Base-by-base conservation (phyloP, 2,797 vertebrate genomes). In the Lepidocolaptes lacrymiger region DNA sequence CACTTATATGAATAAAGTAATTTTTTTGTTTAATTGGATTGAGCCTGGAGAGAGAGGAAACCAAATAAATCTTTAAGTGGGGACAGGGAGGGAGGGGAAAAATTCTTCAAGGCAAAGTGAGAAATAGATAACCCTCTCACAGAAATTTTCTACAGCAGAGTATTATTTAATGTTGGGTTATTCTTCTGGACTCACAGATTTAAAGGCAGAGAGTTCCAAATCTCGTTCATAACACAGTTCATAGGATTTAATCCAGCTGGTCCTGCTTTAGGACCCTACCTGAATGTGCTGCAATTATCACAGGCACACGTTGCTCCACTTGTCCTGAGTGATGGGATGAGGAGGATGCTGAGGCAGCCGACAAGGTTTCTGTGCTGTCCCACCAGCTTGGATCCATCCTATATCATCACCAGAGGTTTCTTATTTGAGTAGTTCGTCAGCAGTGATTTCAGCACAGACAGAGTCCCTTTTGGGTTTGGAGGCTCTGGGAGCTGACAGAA, bases 21-120 rank as follows among this genome's bases (percentile, higher is more conserved):
- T 69, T 83, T 93, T 91, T 85, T 89, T 75, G 51, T 94, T 93
- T 96, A 96, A 97, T 95, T 97, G 93, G 90, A 83, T 82, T 91
- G 94, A 93, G 72, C 71, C 92, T 73, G 63, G 49, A 89, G 55
- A 81, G 64, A 88, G 39, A 72, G 36, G 61, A 79, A 86, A 86
- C 64, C 66, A 96, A 81, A 90, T 89, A 97, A 95, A 95, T 85
- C 79, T 91, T 87, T 79, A 91, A 85, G 49, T 20, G 16, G 17
- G 54, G 21, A 34, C 15, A 85, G 52, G 76, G 51, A 88, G 44
- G 22, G 34, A 68, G 8, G 30, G 36, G 34, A 6, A 37, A 91
- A 89, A 64, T 28, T 46, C 48, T 85, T 85, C 55, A 85, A 83
- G 46, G 55, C 34, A 64, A 91, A 94, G 48, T 41, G 51, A 95